phyloP scores from a whole-genome alignment of 2,797 vertebrate genomes.

The Tolypeutes matacus region DNA sequence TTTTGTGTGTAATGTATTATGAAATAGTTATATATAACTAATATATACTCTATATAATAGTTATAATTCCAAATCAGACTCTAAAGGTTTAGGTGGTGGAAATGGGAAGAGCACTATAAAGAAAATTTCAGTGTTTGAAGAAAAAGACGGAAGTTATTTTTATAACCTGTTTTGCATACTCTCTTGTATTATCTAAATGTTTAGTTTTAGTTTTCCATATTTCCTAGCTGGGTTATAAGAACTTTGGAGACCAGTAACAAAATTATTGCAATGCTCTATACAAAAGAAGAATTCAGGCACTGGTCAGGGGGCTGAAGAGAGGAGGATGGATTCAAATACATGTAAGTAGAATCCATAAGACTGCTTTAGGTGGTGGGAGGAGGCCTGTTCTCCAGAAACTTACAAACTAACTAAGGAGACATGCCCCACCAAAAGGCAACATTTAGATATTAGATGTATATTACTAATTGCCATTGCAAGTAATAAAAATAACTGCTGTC shows the following conservation, averaged over 20 bases:
- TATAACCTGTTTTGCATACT: conserved; percentile 8
- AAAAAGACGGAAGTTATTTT: background rate
- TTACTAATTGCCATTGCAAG: conserved; percentile 40
- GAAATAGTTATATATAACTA: too few relatives aligned
- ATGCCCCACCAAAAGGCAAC: conserved; percentile 24
- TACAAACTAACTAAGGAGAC: background rate
- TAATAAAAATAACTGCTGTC: conserved; percentile 48
- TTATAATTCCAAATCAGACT: conserved; percentile 39
- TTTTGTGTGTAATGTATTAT: too few relatives aligned
- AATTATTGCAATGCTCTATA: background rate
- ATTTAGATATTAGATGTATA: background rate
- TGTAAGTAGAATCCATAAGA: background rate
- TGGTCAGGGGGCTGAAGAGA: background rate
- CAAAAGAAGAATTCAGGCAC: background rate
- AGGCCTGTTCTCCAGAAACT: conserved; percentile 8
- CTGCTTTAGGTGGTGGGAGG: background rate
- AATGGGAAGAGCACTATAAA: background rate
- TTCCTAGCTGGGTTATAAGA: conserved; percentile 33
- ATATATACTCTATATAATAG: background rate
- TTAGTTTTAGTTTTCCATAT: conserved; percentile 14
- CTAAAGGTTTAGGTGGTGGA: background rate
- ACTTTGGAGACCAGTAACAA: conserved; percentile 50
- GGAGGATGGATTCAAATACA: background rate
- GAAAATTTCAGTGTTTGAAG: background rate
- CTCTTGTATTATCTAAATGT: conserved; percentile 22